Percentiles rank a stretch among this genome's conserved stretches.
Evolutionary conservation across 1,140 invertebrate genomes (phyloP).

Genomic region (Vanessa atalanta): DNA sequence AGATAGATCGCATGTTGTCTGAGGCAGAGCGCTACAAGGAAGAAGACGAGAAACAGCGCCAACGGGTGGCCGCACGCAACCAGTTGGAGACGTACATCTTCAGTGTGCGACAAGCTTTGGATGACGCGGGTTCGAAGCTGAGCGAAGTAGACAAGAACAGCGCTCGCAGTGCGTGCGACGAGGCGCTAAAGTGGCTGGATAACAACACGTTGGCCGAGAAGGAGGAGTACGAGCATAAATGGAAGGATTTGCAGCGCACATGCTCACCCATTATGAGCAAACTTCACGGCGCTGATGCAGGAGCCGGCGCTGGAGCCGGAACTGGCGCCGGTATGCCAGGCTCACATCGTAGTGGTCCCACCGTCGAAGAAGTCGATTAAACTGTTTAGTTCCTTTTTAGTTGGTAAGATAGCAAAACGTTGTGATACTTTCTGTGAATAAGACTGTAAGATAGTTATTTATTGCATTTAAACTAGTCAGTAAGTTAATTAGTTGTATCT

Average conservation of each 20-base stretch:
- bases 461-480: slow-evolving; percentile 24
- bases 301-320: slow-evolving; percentile 28
- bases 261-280: slow-evolving; percentile 89
- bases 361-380: slow-evolving; percentile 55
- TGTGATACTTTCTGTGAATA: too few species aligned
- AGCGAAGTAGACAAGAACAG: slow-evolving; percentile 83
- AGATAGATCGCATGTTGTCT: slow-evolving; percentile 94
- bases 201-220: slow-evolving; percentile 87
- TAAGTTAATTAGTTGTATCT: too few species aligned
- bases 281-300: slow-evolving; percentile 82
- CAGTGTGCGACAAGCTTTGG: slow-evolving; percentile 86
- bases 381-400: slow-evolving; percentile 28
- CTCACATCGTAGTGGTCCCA: slow-evolving; percentile 26
- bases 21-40: slow-evolving; percentile 87
- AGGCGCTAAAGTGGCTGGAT: slow-evolving; percentile 83
- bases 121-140: slow-evolving; percentile 79
- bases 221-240: slow-evolving; percentile 83
- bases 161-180: slow-evolving; percentile 81
- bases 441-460: slow-evolving; percentile 34
- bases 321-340: background rate
- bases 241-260: slow-evolving; percentile 86
- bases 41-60: slow-evolving; percentile 85
- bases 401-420: slow-evolving; percentile 33
- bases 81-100: slow-evolving; percentile 91
- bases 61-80: slow-evolving; percentile 88